Percentiles rank a stretch among this genome's conserved stretches.
phyloP scores from a whole-genome alignment of 1,140 invertebrate genomes.

The Bombus superbus region DNA sequence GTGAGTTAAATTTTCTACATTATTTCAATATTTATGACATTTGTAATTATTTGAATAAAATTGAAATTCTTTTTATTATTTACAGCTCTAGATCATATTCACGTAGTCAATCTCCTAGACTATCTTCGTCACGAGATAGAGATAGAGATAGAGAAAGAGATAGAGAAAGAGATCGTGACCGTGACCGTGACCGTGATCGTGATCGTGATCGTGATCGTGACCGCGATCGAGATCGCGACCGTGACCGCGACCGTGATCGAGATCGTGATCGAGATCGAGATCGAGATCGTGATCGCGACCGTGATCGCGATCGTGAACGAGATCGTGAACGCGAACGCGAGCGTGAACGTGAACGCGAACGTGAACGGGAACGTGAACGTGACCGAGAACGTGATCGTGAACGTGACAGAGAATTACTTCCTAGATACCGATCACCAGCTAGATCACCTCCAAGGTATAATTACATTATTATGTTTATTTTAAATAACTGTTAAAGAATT shows the following conservation, averaged over 20 bases:
- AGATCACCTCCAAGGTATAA: slow-evolving; percentile 81
- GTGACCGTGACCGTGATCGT: slow-evolving; percentile 66
- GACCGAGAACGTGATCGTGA: slow-evolving; percentile 67
- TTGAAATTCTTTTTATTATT: slow-evolving; percentile 18
- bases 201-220: slow-evolving; percentile 60
- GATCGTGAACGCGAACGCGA: slow-evolving; percentile 66
- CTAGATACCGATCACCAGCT: slow-evolving; percentile 82
- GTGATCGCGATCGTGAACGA: slow-evolving; percentile 73
- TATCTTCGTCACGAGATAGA: slow-evolving; percentile 76
- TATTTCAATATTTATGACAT: slow-evolving; percentile 3
- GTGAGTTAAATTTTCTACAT: slow-evolving; percentile 70
- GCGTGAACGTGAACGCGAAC: slow-evolving; percentile 66
- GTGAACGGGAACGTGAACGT: slow-evolving; percentile 67
- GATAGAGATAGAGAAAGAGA: slow-evolving; percentile 74
- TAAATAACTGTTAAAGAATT: background rate
- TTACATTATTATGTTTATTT: background rate
- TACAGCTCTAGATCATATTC: slow-evolving; percentile 80
- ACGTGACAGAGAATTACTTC: slow-evolving; percentile 71
- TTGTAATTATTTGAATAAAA: background rate
- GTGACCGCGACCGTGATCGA: slow-evolving; percentile 57
- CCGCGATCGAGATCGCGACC: slow-evolving; percentile 51
- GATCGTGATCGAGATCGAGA: slow-evolving; percentile 73
- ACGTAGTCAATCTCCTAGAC: slow-evolving; percentile 79
- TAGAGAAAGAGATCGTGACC: slow-evolving; percentile 64
- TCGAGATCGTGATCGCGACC: slow-evolving; percentile 61